A percentile compares a stretch with the other conserved stretches of the same genome.
These are phyloP conservation scores for Leucania comma DNA, from an alignment of 2,888 invertebrate genomes.

Conservation along the genomic window DNA sequence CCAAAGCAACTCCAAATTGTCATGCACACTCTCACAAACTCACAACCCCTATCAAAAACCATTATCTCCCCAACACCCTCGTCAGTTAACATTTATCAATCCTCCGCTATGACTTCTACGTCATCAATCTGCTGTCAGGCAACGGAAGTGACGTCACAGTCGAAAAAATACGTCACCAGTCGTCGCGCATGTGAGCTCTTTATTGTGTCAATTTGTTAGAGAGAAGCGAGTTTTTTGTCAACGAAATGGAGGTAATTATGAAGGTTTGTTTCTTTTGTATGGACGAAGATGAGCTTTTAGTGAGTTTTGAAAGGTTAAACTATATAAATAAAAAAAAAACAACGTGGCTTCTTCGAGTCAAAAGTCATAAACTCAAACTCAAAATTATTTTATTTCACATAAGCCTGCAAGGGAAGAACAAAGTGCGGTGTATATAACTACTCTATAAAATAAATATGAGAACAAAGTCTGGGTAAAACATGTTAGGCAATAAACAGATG, in stretches of 20 bases:
- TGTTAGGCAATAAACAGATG: not conserved
- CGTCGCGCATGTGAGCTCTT: constrained; percentile 49
- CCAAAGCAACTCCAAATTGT: not conserved
- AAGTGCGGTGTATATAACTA: not conserved
- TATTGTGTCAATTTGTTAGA: constrained; percentile 62
- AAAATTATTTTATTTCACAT: no score
- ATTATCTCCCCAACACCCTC: constrained; percentile 37
- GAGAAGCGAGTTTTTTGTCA: constrained; percentile 35
- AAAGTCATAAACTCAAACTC: no score
- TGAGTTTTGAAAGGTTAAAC: not conserved
- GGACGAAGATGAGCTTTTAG: not conserved
- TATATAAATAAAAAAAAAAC: not conserved
- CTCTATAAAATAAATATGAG: not conserved
- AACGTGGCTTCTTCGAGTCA: no score
- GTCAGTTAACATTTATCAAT: constrained; percentile 62
- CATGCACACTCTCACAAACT: constrained; percentile 13
- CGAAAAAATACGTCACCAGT: constrained; percentile 55
- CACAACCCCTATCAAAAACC: constrained; percentile 24
- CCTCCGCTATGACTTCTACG: constrained; percentile 46
- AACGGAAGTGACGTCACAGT: constrained; percentile 55
- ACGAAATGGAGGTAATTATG: constrained; percentile 46
- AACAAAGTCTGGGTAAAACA: not conserved
- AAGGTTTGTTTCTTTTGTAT: constrained; percentile 12
- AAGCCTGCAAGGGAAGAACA: no score
- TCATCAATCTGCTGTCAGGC: constrained; percentile 57